Conservation (phyloP, 2,888 invertebrate genomes). For the Achlya flavicornis region DNA sequence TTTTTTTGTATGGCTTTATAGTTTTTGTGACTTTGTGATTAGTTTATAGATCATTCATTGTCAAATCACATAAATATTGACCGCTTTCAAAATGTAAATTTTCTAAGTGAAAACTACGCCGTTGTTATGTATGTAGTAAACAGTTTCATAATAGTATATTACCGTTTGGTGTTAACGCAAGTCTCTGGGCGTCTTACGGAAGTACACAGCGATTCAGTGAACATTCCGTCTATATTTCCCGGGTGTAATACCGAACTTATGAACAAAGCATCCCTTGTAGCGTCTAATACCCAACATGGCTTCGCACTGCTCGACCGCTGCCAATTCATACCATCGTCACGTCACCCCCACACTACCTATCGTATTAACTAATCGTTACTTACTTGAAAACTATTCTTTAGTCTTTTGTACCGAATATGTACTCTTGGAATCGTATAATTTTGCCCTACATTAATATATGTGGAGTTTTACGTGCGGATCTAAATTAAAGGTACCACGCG, state of each 20-base stretch:
- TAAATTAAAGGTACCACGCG: no score
- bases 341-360: conserved; percentile 1
- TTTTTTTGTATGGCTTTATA: neutral
- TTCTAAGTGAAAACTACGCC: neutral
- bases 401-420: neutral
- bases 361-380: no score
- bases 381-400: no score
- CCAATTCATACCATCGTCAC: conserved; percentile 33
- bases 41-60: neutral
- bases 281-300: conserved; percentile 33
- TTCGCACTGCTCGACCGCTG: conserved; percentile 31
- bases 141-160: conserved; percentile 39
- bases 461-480: no score
- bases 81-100: neutral
- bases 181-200: conserved; percentile 41
- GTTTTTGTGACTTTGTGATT: neutral
- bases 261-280: conserved; percentile 61
- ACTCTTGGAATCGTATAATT: no score
- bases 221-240: conserved; percentile 60
- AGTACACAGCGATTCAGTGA: conserved; percentile 49
- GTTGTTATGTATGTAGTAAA: conserved; percentile 18
- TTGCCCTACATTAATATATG: no score
- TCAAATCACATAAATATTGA: no score
- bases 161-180: conserved; percentile 37
- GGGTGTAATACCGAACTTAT: conserved; percentile 56